A percentile compares a stretch with the other conserved stretches of the same genome.
phyloP scores from a whole-genome alignment of 2,113 vertebrate species.

The Atrichornis clamosus region DNA sequence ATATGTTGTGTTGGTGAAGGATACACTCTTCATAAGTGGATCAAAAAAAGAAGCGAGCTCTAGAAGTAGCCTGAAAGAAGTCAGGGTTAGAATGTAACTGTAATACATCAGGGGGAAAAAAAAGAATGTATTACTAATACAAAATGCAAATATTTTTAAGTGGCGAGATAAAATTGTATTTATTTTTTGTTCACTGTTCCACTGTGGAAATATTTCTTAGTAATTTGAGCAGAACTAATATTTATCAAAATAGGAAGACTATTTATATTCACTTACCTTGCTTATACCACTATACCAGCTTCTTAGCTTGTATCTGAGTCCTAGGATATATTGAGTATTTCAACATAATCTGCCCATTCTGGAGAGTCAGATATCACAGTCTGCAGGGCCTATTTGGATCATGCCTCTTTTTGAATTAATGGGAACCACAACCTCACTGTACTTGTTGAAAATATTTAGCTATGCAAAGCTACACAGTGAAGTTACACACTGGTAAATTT shows the following conservation, averaged over 20 bases:
- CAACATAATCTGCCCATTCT: background rate
- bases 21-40: background rate
- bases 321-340: background rate
- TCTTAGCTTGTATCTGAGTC: background rate
- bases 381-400: background rate
- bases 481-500: background rate
- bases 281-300: background rate
- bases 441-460: background rate
- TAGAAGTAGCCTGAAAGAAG: background rate
- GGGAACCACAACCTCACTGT: background rate
- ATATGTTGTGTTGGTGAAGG: background rate
- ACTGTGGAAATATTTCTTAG: background rate
- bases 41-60: background rate
- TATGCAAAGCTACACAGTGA: background rate
- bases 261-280: background rate
- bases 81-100: background rate
- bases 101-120: accelerated
- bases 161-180: background rate
- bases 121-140: background rate
- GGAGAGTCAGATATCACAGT: background rate
- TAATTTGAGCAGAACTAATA: background rate
- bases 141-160: background rate
- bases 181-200: background rate
- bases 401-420: background rate
- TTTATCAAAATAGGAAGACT: background rate